Base-by-base conservation (phyloP, 2,797 vertebrate species). In the Kryptopterus vitreolus region DNA sequence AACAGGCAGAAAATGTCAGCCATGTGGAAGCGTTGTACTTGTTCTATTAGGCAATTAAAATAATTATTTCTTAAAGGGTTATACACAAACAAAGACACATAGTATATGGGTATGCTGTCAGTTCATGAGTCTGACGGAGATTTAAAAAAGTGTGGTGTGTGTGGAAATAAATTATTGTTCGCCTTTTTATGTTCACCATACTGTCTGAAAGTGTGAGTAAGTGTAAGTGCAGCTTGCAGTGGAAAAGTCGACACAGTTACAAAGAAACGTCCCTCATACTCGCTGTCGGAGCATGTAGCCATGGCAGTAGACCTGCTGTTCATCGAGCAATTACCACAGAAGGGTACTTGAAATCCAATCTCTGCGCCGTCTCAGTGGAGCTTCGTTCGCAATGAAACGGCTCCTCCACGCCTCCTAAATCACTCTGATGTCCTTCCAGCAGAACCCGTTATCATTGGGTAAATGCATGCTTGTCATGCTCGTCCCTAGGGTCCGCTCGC, bases 341-440 rank as follows among this genome's bases (percentile, higher is more conserved):
- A 71, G 61, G 81, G 81, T 68, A 66, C 81, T 81, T 81, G 66
- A 84, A 84, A 81, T 80, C 78, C 78, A 83, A 83, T 84, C 81
- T 84, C 68, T 81, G 81, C 50, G 7, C 55, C 70, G 59, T 86
- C 78, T 78, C 81, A 29, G 29, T 74, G 74, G 72, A 74, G 69
- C 79, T 71, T 18, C 4, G 31, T n/a, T 76, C 26, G 18, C 16
- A 46, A 72, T 81, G 48, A 84, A 84, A 76, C 73, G 74, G 77
- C 75, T 72, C 53, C 59, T 82, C 55, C n/a, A 84, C 3, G 48
- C 31, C 53, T 52, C 70, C 61, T 78, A 84, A 81, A 86, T 83
- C 83, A 81, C 66, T 46, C 58, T 31, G 15, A 77, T 78, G 81
- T 77, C 77, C 75, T 62, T 80, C 63, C 58, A 83, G 76, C 78